A percentile compares a stretch with the other conserved stretches of the same genome.
Conservation (phyloP, 2,888 invertebrate species). For the Herminia tarsipennalis region DNA sequence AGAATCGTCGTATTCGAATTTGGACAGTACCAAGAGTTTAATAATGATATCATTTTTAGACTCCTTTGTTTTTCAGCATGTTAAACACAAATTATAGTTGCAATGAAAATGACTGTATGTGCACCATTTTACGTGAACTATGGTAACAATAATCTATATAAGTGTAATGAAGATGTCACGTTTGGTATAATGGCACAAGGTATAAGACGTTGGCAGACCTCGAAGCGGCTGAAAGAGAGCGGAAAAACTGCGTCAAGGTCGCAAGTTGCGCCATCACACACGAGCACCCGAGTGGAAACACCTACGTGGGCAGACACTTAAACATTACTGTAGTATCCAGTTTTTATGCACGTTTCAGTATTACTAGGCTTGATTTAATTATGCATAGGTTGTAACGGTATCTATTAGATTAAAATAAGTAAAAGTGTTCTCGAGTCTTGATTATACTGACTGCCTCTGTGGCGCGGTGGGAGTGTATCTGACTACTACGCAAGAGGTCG, state of each 20-base stretch:
- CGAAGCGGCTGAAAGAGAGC: conserved; percentile 81
- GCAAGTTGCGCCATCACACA: conserved; percentile 66
- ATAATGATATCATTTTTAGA: too few species aligned
- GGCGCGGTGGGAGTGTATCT: too few species aligned
- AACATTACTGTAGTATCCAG: conserved; percentile 36
- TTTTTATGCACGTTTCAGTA: conserved; percentile 33
- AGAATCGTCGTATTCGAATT: too few species aligned
- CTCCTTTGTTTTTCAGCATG: too few species aligned
- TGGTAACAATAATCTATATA: too few species aligned
- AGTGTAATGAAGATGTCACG: conserved; percentile 46
- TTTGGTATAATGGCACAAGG: conserved; percentile 50
- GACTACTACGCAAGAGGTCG: too few species aligned
- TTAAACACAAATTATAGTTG: too few species aligned
- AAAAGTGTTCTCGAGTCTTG: too few species aligned
- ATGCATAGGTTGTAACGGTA: conserved; percentile 29
- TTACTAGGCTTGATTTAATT: conserved; percentile 27
- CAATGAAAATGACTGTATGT: too few species aligned
- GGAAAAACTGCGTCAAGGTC: conserved; percentile 84
- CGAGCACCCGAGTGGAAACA: conserved; percentile 74
- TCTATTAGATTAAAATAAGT: background rate
- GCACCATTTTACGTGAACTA: too few species aligned
- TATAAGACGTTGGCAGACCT: conserved; percentile 62
- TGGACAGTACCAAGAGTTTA: too few species aligned
- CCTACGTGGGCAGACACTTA: conserved; percentile 48
- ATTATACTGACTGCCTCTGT: too few species aligned